Base-by-base conservation (phyloP, 2,888 invertebrate species). In the Megaustenia siamemsis region DNA sequence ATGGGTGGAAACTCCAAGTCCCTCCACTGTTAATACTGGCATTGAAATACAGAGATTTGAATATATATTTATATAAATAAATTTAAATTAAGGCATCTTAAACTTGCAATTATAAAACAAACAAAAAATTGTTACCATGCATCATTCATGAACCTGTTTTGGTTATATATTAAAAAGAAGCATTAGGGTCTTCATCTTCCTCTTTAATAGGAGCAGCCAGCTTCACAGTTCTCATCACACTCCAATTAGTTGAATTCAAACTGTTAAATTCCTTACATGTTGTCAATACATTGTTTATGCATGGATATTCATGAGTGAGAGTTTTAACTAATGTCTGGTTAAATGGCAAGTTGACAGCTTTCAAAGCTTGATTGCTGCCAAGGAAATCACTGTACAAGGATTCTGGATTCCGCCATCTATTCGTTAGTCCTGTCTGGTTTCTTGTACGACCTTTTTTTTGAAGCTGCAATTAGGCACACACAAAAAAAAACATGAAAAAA, bases 381-480 rank as follows among this genome's bases (percentile, higher is more conserved):
- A 93, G 88, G 8, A 93, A 87, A 77, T 93, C 93, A 83, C 93
- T 92, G 45, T 92, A 92, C 6, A 93, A 89, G 10, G 92, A 90
- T 77, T 93, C 91, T 0, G 93, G 92, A 2, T 92, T 85, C 6
- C 93, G 89, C 93, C 93, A 93, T 56, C 93, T 87, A 88, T 93
- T 93, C n/a, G 93, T 93, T 35, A 86, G 83, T 35, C 93, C 93
- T 38, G 93, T 92, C 84, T 91, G 91, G 21, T 89, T 90, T 49
- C 93, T 87, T 43, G 92, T 89, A 24, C 92, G 89, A 86, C 89
- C 88, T 1, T 89, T 89, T 40, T 91, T 92, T 97, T 98, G 89
- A 98, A 97, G 83, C 98, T 94, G 89, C 86, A 93, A 90, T 32
- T 24, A 71, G 10, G 43, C 1, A 12, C 1, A 71, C 69, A 71